Conservation (phyloP, 2,113 vertebrate genomes). For the Poicephalus gulielmi region DNA sequence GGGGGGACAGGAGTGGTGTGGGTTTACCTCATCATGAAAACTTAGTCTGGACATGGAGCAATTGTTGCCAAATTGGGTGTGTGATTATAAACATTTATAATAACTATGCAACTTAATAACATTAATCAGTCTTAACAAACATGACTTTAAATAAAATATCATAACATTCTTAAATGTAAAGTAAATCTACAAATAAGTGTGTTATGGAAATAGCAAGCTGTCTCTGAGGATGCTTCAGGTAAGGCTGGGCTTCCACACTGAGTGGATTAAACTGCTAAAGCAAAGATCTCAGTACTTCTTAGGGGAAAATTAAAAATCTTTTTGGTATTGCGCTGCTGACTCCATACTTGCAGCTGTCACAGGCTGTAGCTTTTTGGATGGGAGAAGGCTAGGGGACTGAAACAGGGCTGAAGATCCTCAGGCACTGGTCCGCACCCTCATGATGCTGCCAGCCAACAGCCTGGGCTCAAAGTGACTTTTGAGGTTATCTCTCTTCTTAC, state of each 20-base stretch:
- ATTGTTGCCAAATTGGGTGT: not conserved
- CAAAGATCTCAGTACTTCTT: not conserved
- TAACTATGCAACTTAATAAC: conserved; percentile 2
- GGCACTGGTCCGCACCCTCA: accelerated
- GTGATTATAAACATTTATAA: conserved; percentile 19
- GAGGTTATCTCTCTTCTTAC: not conserved
- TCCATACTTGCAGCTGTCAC: not conserved
- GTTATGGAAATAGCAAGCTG: not conserved
- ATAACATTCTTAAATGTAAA: not conserved
- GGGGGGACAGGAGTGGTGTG: accelerated
- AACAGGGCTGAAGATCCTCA: not conserved
- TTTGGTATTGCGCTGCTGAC: not conserved
- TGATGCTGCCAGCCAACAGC: not conserved
- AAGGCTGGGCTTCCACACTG: not conserved
- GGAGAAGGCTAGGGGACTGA: not conserved
- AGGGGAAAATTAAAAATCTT: not conserved
- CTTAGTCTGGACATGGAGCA: not conserved
- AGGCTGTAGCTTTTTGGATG: not conserved
- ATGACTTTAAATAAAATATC: not conserved
- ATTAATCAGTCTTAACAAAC: not conserved
- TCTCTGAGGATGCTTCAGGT: not conserved
- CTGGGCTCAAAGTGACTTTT: not conserved
- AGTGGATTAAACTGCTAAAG: not conserved
- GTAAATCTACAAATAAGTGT: not conserved
- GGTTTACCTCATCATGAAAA: not conserved